A percentile compares a stretch with the other conserved stretches of the same genome.
phyloP scores from a whole-genome alignment of 2,888 invertebrate species.

The Heliconius sara region DNA sequence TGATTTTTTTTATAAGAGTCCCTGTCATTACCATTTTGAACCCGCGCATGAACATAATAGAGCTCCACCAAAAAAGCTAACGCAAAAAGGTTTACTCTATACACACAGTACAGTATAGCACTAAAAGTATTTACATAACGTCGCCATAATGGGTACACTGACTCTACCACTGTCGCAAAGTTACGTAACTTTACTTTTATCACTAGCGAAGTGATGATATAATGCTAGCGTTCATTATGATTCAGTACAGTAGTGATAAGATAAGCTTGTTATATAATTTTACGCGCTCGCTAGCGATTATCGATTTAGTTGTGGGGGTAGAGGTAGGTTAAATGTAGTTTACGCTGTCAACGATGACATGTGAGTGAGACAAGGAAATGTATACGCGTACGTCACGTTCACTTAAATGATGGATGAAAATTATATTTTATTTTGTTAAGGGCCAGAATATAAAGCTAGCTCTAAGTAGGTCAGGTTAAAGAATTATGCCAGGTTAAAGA shows the following conservation, averaged over 20 bases:
- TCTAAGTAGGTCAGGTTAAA: constrained; percentile 14
- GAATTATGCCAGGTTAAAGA: not conserved
- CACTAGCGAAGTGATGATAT: constrained; percentile 13
- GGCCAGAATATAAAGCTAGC: not conserved
- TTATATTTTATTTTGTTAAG: constrained; percentile 14
- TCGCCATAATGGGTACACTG: constrained; percentile 59
- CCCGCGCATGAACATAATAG: constrained; percentile 42
- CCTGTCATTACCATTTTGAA: constrained; percentile 41
- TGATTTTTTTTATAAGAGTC: constrained; percentile 6
- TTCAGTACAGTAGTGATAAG: not conserved
- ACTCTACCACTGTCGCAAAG: constrained; percentile 25
- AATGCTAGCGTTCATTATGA: constrained; percentile 13
- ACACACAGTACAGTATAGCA: constrained; percentile 44
- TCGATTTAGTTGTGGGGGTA: not conserved
- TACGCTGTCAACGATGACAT: constrained; percentile 45
- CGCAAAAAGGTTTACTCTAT: constrained; percentile 45
- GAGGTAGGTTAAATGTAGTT: constrained; percentile 55
- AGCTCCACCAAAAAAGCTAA: constrained; percentile 44
- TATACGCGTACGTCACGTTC: constrained; percentile 15
- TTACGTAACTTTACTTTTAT: constrained; percentile 19
- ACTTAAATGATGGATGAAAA: constrained; percentile 4
- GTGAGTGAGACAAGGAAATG: constrained; percentile 39
- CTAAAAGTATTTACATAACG: constrained; percentile 70
- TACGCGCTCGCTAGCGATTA: constrained; percentile 20
- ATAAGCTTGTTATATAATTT: constrained; percentile 3